Conservation (phyloP, 2,797 vertebrate species). For the Acanthiza pusilla region DNA sequence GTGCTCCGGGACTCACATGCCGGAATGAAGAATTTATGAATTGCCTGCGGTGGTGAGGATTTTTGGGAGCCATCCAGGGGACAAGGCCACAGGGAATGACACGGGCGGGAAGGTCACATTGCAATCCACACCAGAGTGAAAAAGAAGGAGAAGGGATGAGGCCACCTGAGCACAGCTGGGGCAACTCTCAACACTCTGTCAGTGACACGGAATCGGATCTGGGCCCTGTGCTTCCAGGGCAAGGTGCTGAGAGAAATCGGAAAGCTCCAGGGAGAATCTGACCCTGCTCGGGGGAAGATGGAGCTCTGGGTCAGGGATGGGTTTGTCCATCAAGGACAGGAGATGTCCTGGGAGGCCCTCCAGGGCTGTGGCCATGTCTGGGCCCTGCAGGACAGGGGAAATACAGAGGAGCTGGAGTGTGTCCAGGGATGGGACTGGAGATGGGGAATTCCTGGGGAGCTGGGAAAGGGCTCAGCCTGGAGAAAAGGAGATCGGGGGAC, state of each 20-base stretch:
- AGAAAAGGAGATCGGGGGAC: background rate
- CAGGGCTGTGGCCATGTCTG: background rate
- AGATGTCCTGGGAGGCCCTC: background rate
- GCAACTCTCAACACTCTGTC: background rate
- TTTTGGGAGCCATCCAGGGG: background rate
- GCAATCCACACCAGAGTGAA: background rate
- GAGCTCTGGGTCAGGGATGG: fast-evolving
- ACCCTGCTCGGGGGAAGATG: background rate
- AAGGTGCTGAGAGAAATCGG: background rate
- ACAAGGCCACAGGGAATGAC: fast-evolving
- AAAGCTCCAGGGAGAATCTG: fast-evolving
- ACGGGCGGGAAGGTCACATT: background rate
- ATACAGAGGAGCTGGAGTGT: background rate
- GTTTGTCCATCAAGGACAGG: too few relatives aligned
- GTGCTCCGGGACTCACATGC: fast-evolving
- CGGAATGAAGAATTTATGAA: background rate
- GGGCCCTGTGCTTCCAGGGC: background rate
- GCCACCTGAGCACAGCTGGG: fast-evolving
- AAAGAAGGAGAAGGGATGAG: background rate
- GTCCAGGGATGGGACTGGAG: background rate
- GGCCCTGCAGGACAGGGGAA: background rate
- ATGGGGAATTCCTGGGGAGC: background rate
- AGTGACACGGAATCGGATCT: fast-evolving
- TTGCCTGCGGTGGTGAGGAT: fast-evolving
- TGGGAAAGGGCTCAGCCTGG: background rate